Percentiles rank a stretch among this genome's conserved stretches.
phyloP scores from a whole-genome alignment of 1,140 invertebrate species.

The Monochamus saltuarius region DNA sequence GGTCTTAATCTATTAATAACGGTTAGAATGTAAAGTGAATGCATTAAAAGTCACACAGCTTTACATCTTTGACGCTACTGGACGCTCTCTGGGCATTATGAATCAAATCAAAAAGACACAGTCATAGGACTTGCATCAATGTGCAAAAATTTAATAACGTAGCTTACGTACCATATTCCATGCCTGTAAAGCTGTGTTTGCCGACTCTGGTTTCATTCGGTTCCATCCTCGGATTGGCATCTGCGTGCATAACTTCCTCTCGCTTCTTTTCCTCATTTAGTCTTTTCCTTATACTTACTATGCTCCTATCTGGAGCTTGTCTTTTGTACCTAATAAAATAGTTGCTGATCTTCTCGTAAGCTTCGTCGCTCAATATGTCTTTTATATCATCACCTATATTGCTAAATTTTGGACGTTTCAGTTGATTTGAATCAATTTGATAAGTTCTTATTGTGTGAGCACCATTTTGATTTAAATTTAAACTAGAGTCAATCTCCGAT shows the following conservation, averaged over 20 bases:
- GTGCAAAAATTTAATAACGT: no score
- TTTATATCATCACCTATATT: conserved; percentile 35
- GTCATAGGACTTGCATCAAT: no score
- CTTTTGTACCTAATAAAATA: conserved; percentile 27
- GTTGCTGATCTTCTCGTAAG: conserved; percentile 17
- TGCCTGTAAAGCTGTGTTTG: not conserved
- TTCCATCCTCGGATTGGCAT: conserved; percentile 37
- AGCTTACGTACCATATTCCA: not conserved
- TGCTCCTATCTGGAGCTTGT: conserved; percentile 23
- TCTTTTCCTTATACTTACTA: conserved; percentile 29
- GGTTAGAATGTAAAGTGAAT: no score
- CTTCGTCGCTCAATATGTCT: conserved; percentile 27
- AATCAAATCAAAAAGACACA: no score
- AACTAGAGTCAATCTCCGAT: not conserved
- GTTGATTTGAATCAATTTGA: not conserved
- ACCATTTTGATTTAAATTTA: conserved; percentile 2
- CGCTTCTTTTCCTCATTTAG: conserved; percentile 39
- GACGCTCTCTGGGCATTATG: no score
- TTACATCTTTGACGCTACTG: no score
- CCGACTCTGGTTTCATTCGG: conserved; percentile 27
- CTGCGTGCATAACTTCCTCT: conserved; percentile 34
- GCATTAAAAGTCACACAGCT: no score
- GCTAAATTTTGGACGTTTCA: conserved; percentile 38
- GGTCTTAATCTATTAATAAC: no score
- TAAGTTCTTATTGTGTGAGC: conserved; percentile 2